Evolutionary conservation across 2,113 vertebrate genomes (phyloP).

Genomic region (Lonchura striata): DNA sequence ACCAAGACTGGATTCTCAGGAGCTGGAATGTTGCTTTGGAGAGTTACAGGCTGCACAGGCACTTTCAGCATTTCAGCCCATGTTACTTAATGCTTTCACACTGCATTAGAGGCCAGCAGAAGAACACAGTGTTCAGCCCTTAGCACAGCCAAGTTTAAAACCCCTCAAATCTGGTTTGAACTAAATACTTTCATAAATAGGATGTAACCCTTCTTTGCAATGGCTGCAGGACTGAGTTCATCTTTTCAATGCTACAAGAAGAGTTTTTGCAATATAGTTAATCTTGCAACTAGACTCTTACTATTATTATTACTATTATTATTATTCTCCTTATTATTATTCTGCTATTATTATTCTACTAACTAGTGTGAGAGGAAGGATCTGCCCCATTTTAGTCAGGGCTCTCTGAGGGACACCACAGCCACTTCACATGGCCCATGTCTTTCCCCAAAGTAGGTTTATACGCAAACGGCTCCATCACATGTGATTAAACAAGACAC

Average conservation of each 20-base stretch:
- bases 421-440: accelerated
- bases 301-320: background rate
- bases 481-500: background rate
- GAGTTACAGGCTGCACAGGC: background rate
- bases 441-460: background rate
- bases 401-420: background rate
- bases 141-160: background rate
- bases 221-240: background rate
- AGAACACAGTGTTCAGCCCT: background rate
- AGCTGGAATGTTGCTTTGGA: background rate
- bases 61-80: background rate
- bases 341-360: background rate
- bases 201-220: background rate
- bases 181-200: background rate
- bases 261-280: background rate
- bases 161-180: background rate
- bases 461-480: accelerated
- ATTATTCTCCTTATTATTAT: background rate
- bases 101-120: background rate
- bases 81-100: background rate
- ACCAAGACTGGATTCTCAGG: background rate
- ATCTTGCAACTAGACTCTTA: background rate
- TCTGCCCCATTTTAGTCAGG: background rate
- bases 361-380: background rate
- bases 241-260: background rate